phyloP scores from a whole-genome alignment of 2,888 invertebrate genomes.

The Tyria jacobaeae region DNA sequence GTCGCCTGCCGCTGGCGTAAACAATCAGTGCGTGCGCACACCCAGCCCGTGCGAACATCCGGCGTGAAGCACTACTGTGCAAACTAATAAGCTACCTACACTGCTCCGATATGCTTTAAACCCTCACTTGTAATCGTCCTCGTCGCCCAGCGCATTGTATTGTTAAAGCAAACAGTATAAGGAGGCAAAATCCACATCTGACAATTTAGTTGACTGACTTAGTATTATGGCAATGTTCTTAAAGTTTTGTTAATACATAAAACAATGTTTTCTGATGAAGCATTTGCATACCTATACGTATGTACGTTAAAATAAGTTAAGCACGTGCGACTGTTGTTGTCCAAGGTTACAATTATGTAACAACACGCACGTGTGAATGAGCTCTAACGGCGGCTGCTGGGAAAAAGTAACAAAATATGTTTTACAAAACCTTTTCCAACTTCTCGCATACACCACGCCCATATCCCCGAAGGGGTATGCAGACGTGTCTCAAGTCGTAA shows the following conservation, averaged over 20 bases:
- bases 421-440: background rate
- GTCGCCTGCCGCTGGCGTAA: slow-evolving; percentile 35
- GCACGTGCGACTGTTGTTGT: slow-evolving; percentile 15
- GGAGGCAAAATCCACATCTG: background rate
- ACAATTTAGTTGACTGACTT: background rate
- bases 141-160: background rate
- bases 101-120: background rate
- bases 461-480: too few species aligned
- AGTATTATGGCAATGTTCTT: too few species aligned
- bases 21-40: slow-evolving; percentile 33
- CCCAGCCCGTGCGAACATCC: slow-evolving; percentile 25
- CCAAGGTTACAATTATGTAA: slow-evolving; percentile 19
- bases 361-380: background rate
- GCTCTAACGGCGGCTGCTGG: background rate
- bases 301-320: background rate
- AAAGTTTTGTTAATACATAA: too few species aligned
- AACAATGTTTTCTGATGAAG: background rate
- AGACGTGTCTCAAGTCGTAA: too few species aligned
- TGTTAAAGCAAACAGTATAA: background rate
- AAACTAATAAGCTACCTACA: slow-evolving; percentile 23
- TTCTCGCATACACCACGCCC: too few species aligned
- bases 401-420: background rate
- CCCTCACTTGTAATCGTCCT: too few species aligned
- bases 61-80: slow-evolving; percentile 23
- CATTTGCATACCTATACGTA: too few species aligned